phyloP scores from a whole-genome alignment of 1,140 invertebrate genomes.

The Ceratosolen fusciceps region DNA sequence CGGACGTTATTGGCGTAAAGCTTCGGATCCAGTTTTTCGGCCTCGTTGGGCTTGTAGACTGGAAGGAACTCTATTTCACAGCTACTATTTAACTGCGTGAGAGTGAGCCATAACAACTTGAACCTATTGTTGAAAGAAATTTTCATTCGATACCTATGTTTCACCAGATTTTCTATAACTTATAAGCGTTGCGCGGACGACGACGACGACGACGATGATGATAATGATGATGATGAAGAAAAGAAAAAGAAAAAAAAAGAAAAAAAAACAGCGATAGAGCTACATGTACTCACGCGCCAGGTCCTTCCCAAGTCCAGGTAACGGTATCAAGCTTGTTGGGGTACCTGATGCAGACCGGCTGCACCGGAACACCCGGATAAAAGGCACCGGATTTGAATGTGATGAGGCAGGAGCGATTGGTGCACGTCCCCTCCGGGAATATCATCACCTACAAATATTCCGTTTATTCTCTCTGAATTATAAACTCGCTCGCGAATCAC shows the following conservation, averaged over 20 bases:
- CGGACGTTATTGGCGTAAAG: slow-evolving; percentile 93
- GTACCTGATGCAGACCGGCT: slow-evolving; percentile 93
- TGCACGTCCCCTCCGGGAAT: slow-evolving; percentile 96
- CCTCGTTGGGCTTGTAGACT: slow-evolving; percentile 89
- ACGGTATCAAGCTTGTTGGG: slow-evolving; percentile 93
- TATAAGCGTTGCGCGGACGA: no score
- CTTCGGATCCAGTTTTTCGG: slow-evolving; percentile 89
- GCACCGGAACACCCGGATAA: slow-evolving; percentile 94
- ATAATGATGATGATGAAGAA: background rate
- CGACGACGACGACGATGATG: background rate
- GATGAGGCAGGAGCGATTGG: slow-evolving; percentile 92
- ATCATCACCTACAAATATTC: slow-evolving; percentile 79
- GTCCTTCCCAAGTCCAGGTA: slow-evolving; percentile 98
- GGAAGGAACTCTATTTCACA: slow-evolving; percentile 96
- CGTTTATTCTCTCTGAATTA: no score
- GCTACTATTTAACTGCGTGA: slow-evolving; percentile 90
- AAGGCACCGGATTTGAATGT: slow-evolving; percentile 96
- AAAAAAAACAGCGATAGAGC: no score
- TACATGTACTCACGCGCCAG: slow-evolving; percentile 90
- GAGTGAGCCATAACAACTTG: slow-evolving; percentile 89
- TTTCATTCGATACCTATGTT: background rate
- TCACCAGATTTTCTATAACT: no score
- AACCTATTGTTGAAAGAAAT: slow-evolving; percentile 74
- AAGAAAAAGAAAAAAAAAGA: background rate
- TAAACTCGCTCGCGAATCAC: no score